These are phyloP conservation scores for Teleogryllus occipitalis DNA, from an alignment of 1,140 invertebrate species.

Conservation along the genomic window DNA sequence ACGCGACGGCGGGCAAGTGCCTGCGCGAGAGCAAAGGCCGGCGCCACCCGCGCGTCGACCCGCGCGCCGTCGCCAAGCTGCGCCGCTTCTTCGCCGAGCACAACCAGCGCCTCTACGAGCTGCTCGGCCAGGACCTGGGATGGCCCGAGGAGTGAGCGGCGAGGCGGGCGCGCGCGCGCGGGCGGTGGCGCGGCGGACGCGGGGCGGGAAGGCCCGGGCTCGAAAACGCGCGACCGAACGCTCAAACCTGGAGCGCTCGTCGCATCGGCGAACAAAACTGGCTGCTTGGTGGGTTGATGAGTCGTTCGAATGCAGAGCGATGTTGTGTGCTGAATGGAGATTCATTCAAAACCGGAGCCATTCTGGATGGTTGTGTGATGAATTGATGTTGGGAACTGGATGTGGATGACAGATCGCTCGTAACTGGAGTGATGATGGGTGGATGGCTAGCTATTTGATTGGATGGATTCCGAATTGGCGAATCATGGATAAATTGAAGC, in stretches of 20 bases:
- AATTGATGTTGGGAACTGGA: no score
- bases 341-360: no score
- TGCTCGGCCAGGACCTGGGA: constrained; percentile 83
- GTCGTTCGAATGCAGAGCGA: not conserved
- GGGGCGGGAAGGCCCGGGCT: no score
- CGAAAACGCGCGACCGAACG: no score
- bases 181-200: no score
- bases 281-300: not conserved
- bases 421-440: no score
- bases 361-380: no score
- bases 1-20: constrained; percentile 81
- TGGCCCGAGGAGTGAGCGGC: constrained; percentile 68
- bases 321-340: not conserved
- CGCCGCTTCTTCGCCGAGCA: constrained; percentile 88
- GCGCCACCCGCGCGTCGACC: constrained; percentile 79
- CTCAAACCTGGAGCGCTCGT: no score
- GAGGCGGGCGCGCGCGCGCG: not conserved
- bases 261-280: not conserved
- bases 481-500: no score
- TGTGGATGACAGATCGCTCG: no score
- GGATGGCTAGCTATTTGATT: no score
- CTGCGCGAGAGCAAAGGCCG: constrained; percentile 91
- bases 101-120: constrained; percentile 91
- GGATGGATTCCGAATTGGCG: no score
- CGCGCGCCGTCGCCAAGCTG: constrained; percentile 74